Evolutionary conservation across 2,113 vertebrate genomes (phyloP), one percentile per base, ranked within the genome.

Genomic region (Polypterus senegalus): DNA sequence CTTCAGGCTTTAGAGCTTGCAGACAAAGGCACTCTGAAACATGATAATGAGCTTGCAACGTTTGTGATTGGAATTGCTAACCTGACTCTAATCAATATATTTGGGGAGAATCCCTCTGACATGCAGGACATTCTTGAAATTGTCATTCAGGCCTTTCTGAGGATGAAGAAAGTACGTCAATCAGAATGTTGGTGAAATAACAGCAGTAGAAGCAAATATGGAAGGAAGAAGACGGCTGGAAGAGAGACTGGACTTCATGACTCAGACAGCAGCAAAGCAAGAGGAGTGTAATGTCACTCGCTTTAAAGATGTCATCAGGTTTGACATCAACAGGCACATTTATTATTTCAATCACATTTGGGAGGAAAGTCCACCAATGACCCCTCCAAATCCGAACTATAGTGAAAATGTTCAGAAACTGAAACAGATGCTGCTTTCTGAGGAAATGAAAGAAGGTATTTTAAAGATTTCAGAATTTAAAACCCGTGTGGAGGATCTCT

Each of bases 151-250:
- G 79, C 75, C 3, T 82, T 86, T 54, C 67, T 86, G 9, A 77
- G 80, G 53, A 83, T 86, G 79, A 87, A 80, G 61, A 66, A 79
- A 69, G 68, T 82, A 0, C n/a, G n/a, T n/a, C n/a, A n/a, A 83
- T 63, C 81, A 87, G 53, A 86, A 87, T 0, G 71, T 78, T 53
- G 72, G 70, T 27, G 76, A 81, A 51, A 60, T 71, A 7, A 68
- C 73, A n/a, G 78, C 77, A 6, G 70, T 61, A 59, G 75, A 86
- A 5, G 69, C 80, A 69, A 87, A 70, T 61, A 75, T 74, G 71
- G 71, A 76, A 60, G 79, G 75, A 4, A 65, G 10, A 55, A 75
- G 66, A 2, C 44, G 58, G 0, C 65, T 86, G 0, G 73, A 81
- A 58, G 61, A 77, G 4, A 80, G 71, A 62, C 27, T 84, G 47